phyloP scores from a whole-genome alignment of 2,797 vertebrate species.

The Labeo calbasu region DNA sequence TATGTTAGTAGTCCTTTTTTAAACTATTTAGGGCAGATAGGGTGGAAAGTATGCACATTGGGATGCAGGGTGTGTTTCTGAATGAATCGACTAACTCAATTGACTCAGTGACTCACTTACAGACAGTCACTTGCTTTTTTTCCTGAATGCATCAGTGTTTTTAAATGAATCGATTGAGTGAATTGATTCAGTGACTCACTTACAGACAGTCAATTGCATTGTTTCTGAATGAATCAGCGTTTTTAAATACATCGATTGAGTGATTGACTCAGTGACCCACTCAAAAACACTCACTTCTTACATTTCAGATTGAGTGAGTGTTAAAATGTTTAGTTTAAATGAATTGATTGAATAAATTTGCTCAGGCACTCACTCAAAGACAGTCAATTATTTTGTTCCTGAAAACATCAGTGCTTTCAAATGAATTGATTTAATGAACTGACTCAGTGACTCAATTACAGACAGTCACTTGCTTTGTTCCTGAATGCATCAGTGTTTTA shows the following conservation, averaged over 20 bases:
- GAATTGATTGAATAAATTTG: too few relatives aligned
- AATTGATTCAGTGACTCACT: background rate
- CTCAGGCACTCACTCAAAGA: background rate
- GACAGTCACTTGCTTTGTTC: background rate
- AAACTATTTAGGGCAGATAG: too few relatives aligned
- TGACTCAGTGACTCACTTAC: background rate
- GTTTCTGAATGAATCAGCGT: background rate
- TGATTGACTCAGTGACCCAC: background rate
- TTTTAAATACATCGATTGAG: background rate
- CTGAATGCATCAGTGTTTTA: background rate
- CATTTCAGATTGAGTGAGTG: too few relatives aligned
- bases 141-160: background rate
- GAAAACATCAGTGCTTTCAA: background rate
- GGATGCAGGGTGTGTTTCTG: too few relatives aligned
- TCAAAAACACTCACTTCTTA: background rate
- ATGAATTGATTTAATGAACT: too few relatives aligned
- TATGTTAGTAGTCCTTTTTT: too few relatives aligned
- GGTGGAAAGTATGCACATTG: too few relatives aligned
- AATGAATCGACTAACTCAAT: background rate
- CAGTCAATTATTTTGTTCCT: background rate
- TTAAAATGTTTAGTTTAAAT: too few relatives aligned
- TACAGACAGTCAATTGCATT: background rate
- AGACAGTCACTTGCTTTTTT: background rate
- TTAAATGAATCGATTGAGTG: background rate
- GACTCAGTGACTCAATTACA: background rate